phyloP scores from a whole-genome alignment of 2,113 vertebrate genomes.

The Empidonax traillii region DNA sequence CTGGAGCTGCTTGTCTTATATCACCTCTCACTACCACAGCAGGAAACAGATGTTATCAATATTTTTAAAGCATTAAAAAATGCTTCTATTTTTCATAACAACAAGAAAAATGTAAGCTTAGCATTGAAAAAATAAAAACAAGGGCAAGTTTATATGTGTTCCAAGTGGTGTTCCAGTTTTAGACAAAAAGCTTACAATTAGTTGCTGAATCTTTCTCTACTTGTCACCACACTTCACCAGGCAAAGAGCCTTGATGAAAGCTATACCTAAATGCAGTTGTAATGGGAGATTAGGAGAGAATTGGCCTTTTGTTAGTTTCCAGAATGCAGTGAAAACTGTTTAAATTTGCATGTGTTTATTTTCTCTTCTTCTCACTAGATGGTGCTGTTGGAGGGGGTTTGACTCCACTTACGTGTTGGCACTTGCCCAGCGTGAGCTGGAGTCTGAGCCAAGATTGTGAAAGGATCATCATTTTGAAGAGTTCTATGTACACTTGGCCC shows the following conservation, averaged over 20 bases:
- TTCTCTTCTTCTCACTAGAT: conserved; percentile 49
- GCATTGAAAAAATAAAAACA: background rate
- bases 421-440: conserved; percentile 15
- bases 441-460: conserved; percentile 19
- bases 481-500: conserved; percentile 9
- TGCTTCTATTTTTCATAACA: background rate
- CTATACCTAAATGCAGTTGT: conserved; percentile 51
- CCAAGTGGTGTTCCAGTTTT: background rate
- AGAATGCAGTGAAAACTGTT: conserved; percentile 33
- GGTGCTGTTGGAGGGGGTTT: conserved; percentile 47
- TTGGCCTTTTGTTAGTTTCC: conserved; percentile 40
- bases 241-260: conserved; percentile 55
- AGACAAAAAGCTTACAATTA: conserved; percentile 52
- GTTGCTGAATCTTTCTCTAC: conserved; percentile 35
- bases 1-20: background rate
- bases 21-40: background rate
- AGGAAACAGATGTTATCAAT: background rate
- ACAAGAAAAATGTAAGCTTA: background rate
- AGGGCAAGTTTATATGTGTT: background rate
- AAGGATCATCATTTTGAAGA: conserved; percentile 14
- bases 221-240: conserved; percentile 55
- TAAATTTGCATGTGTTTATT: conserved; percentile 46
- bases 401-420: background rate
- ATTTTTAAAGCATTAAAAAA: background rate
- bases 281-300: conserved; percentile 60